phyloP scores from a whole-genome alignment of 2,113 vertebrate genomes.

The Xyrauchen texanus region DNA sequence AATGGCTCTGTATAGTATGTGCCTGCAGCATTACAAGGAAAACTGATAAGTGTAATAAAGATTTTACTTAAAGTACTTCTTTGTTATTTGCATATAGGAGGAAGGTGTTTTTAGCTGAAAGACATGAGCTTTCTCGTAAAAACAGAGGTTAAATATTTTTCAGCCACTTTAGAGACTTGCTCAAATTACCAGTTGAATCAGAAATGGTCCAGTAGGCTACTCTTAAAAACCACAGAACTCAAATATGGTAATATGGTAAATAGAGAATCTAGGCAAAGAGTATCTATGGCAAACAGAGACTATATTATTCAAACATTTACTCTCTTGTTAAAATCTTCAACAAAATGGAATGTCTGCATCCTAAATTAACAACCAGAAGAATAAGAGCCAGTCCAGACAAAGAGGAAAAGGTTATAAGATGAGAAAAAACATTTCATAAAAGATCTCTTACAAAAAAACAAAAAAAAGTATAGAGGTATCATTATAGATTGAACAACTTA shows the following conservation, averaged over 20 bases:
- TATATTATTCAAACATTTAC: not conserved
- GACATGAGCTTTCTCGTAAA: constrained; percentile 21
- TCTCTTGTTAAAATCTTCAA: not conserved
- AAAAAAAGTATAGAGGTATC: no score
- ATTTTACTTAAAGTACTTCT: constrained; percentile 24
- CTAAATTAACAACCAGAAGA: not conserved
- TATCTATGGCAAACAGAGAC: no score
- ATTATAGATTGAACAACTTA: no score
- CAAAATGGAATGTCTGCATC: constrained; percentile 4
- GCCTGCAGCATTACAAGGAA: constrained; percentile 21
- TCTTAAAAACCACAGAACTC: no score
- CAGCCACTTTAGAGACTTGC: constrained; percentile 70
- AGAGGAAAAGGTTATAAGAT: not conserved
- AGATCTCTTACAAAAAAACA: not conserved
- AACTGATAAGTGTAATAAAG: not conserved
- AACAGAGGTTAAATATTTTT: constrained; percentile 59
- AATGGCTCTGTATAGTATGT: not conserved
- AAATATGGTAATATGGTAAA: no score
- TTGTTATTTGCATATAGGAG: not conserved
- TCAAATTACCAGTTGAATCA: constrained; percentile 60
- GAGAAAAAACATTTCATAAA: constrained; percentile 5
- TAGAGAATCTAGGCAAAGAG: not conserved
- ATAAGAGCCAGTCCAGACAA: not conserved
- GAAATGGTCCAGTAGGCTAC: not conserved
- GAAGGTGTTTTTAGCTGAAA: constrained; percentile 37